Evolutionary conservation across 2,888 invertebrate genomes (phyloP).

Genomic region (Calliphora vomitoria): DNA sequence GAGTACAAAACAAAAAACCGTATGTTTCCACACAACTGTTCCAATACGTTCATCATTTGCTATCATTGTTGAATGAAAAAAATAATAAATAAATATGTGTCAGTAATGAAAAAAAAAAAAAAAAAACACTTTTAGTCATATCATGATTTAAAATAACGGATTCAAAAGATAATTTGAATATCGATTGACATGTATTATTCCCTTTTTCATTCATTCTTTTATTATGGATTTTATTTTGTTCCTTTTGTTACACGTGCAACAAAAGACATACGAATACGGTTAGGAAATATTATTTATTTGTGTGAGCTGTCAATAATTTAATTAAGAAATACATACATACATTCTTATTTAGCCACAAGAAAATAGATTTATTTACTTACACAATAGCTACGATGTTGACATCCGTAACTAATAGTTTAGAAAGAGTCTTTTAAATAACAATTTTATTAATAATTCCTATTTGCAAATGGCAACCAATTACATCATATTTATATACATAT

Average conservation of each 20-base stretch:
- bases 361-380: no score
- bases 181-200: conserved; percentile 56
- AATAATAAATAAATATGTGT: conserved; percentile 53
- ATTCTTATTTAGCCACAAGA: not conserved
- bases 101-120: conserved; percentile 7
- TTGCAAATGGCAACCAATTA: no score
- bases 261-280: not conserved
- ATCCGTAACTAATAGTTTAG: no score
- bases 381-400: no score
- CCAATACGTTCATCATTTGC: not conserved
- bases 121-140: conserved; percentile 49
- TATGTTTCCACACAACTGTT: conserved; percentile 4
- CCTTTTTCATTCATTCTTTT: conserved; percentile 16
- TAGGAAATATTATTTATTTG: conserved; percentile 32
- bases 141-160: conserved; percentile 58
- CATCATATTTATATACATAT: no score
- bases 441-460: no score
- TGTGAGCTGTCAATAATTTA: conserved; percentile 59
- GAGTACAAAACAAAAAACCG: not conserved
- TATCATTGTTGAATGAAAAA: conserved; percentile 15
- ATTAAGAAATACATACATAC: conserved; percentile 11
- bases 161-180: conserved; percentile 59
- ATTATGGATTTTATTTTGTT: not conserved
- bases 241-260: conserved; percentile 43
- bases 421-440: no score